Base-by-base conservation (phyloP, 2,888 invertebrate species). In the Drosophila kuntzei region DNA sequence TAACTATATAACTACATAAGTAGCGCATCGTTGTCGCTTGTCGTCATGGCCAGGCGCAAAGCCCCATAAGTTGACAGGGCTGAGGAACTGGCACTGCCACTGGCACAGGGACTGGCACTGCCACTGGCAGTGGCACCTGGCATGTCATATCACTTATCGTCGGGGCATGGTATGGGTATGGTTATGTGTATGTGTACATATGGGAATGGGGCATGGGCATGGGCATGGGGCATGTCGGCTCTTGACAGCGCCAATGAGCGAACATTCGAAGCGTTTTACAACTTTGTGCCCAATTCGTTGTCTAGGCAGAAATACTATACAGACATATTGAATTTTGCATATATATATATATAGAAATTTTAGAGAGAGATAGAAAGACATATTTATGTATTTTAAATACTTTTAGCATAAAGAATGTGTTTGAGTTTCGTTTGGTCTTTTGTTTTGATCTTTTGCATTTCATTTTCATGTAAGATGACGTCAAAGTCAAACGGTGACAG, bases 201-300 rank as follows among this genome's bases (percentile, higher is more conserved):
- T 27, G 59, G 39, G 59, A 12, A 11, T 29, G 36, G 64, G 67
- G 54, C 20, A 18, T 25, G 37, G 46, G 54, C 34, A 44, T 51
- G 50, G 43, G 59, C 37, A 64, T 58, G 64, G 79, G 79, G 70
- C 65, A 68, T 73, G 75, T 71, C 71, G 83, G 25, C 70, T 57
- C 87, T 81, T 91, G 92, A 91, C 91, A 91, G 90, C 91, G 89
- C 90, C 91, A 91, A 90, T 91, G 92, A 91, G 91, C 90, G 91
- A 84, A 75, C 83, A 91, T 89, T 89, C 87, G 89, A 91, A 90
- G 89, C 90, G 87, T 87, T 90, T 90, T 90, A 91, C 91, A 91
- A 90, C 89, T 91, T 90, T 91, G 90, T 90, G 90, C 90, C 81
- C 91, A 90, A 90, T 90, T 90, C 73, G 68, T 67, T 57, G 77